phyloP scores from a whole-genome alignment of 2,888 invertebrate species.

The Epiblema foenella region DNA sequence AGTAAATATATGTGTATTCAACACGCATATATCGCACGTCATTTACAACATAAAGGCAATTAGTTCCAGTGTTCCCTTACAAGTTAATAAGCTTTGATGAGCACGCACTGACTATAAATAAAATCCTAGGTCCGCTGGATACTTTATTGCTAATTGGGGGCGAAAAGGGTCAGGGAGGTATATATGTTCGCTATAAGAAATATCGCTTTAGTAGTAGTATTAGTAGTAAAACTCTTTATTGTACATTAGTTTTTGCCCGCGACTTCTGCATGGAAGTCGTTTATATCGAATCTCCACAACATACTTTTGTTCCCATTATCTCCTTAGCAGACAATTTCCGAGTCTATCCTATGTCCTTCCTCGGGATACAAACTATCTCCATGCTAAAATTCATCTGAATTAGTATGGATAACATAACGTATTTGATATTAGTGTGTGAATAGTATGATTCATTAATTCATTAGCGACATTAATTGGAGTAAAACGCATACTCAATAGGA shows the following conservation, averaged over 20 bases:
- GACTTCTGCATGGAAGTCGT: too few relatives aligned
- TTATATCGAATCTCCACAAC: too few relatives aligned
- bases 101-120: conserved; percentile 36
- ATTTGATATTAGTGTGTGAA: too few relatives aligned
- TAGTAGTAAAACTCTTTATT: background rate
- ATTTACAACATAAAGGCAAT: conserved; percentile 19
- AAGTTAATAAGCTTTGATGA: conserved; percentile 23
- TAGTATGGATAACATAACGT: too few relatives aligned
- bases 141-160: conserved; percentile 37
- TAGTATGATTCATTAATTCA: background rate
- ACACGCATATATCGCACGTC: background rate
- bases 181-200: conserved; percentile 26
- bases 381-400: too few relatives aligned
- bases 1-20: background rate
- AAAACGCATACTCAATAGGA: conserved; percentile 9
- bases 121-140: conserved; percentile 21
- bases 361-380: too few relatives aligned
- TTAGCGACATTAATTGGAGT: conserved; percentile 8
- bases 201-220: conserved; percentile 19
- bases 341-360: too few relatives aligned
- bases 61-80: conserved; percentile 12
- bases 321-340: too few relatives aligned
- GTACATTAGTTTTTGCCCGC: too few relatives aligned
- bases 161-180: conserved; percentile 19
- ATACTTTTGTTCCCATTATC: too few relatives aligned